A percentile compares a stretch with the other conserved stretches of the same genome.
These are phyloP conservation scores for Diprion similis DNA, from an alignment of 1,140 invertebrate genomes.

Conservation along the genomic window DNA sequence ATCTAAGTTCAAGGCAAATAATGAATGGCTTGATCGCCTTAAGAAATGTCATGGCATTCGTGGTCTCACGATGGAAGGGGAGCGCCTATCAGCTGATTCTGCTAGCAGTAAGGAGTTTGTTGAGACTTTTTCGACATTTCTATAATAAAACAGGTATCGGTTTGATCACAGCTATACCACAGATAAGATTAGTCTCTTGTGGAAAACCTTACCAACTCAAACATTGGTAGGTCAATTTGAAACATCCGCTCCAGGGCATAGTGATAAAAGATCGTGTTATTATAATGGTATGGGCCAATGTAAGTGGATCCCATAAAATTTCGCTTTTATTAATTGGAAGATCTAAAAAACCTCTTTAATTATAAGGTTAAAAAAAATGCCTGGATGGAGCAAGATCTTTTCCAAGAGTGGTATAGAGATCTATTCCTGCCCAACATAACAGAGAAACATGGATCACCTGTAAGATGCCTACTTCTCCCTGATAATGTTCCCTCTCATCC, in stretches of 20 bases:
- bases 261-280: slow-evolving; percentile 14
- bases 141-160: slow-evolving; percentile 10
- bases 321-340: slow-evolving; percentile 22
- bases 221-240: slow-evolving; percentile 34
- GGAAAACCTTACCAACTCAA: slow-evolving; percentile 47
- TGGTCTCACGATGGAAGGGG: slow-evolving; percentile 27
- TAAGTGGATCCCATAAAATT: slow-evolving; percentile 21
- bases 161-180: slow-evolving; percentile 48
- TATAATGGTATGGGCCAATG: slow-evolving; percentile 22
- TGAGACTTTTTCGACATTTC: background rate
- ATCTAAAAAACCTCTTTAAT: slow-evolving; percentile 18
- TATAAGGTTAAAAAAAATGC: slow-evolving; percentile 21
- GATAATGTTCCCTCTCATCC: background rate
- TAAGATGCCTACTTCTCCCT: background rate
- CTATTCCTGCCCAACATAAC: background rate
- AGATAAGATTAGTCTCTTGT: slow-evolving; percentile 54
- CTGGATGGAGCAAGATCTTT: slow-evolving; percentile 23
- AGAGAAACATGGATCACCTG: background rate
- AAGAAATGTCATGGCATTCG: slow-evolving; percentile 37
- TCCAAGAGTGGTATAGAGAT: slow-evolving; percentile 25
- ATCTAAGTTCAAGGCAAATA: slow-evolving; percentile 28
- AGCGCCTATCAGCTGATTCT: slow-evolving; percentile 27
- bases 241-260: slow-evolving; percentile 1
- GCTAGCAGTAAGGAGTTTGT: slow-evolving; percentile 15
- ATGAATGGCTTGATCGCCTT: slow-evolving; percentile 34